phyloP scores from a whole-genome alignment of 2,113 vertebrate species.

The Morphnarchus princeps region DNA sequence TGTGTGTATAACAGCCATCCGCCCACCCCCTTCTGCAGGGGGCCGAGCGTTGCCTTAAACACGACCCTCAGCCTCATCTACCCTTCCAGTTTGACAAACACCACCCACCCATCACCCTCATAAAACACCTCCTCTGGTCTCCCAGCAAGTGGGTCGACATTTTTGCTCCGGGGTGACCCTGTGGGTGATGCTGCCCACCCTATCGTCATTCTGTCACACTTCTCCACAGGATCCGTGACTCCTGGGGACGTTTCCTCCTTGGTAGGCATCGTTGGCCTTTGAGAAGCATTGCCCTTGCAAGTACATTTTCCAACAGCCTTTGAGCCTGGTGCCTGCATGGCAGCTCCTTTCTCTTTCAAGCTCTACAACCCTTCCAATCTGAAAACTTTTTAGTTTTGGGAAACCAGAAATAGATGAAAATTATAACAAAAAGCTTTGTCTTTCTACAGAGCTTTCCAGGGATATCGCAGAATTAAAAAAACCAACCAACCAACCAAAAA shows the following conservation, averaged over 20 bases:
- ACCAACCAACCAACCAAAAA: not conserved
- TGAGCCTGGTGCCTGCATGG: not conserved
- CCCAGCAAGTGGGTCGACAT: not conserved
- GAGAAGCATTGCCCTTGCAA: not conserved
- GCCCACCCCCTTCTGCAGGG: accelerated
- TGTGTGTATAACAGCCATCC: not conserved
- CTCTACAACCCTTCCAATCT: not conserved
- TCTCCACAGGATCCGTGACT: accelerated
- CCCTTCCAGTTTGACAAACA: not conserved
- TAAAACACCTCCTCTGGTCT: not conserved
- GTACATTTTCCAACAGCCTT: not conserved
- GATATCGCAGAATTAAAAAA: not conserved
- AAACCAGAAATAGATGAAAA: not conserved
- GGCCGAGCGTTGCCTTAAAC: not conserved
- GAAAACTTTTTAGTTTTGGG: not conserved
- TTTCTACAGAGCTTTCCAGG: not conserved
- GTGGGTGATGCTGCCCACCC: not conserved
- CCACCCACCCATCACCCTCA: not conserved
- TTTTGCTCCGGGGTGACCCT: not conserved
- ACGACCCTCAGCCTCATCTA: not conserved
- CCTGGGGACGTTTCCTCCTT: not conserved
- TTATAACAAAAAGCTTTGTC: not conserved
- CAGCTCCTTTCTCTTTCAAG: not conserved
- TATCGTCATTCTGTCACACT: not conserved
- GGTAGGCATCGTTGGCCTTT: not conserved